Evolutionary conservation across 2,888 invertebrate species (phyloP), one percentile per base, ranked within the genome.

Genomic region (Meliscaeva auricollis): DNA sequence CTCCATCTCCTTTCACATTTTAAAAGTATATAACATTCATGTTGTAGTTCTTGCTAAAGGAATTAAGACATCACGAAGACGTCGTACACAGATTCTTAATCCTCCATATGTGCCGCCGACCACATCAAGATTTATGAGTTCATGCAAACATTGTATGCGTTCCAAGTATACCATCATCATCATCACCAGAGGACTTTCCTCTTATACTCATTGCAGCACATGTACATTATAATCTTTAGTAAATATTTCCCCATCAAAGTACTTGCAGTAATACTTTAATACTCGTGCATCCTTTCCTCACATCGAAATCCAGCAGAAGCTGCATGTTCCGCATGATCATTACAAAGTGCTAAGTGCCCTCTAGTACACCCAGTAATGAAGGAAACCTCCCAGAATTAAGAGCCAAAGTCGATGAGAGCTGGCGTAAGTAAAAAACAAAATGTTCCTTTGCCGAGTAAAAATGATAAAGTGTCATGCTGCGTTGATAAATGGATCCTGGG

Each of bases 291-390:
- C 81, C 85, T 81, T 85, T 81, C 75, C 48, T 60, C 72, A 22
- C 60, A 58, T 44, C 35, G 56, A 68, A 35, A 41, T 70, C 75
- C 54, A 56, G 15, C 58, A 58, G 60, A 35, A 52, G 54, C 52
- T 8, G 56, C 73, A 77, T 85, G 85, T 85, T 81, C 44, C 68
- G 62, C 76, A 44, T 81, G 85, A 85, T 85, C 81, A 69, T 85
- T 74, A 82, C 87, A 82, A 87, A 82, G 87, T 87, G 82, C 87
- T 87, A 82, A 82, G 87, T 87, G 77, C 84, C 76, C 72, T 54
- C 26, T 26, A 26, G 26, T 50, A 22, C 72, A 30, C 41, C 69
- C 30, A 58, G 68, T 77, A 73, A 85, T 77, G 50, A 17, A 50
- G 30, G 70, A 73, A 81, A 87, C 87, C 87, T 87, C 87, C 87